Percentiles rank a stretch among this genome's conserved stretches.
Evolutionary conservation across 2,888 invertebrate species (phyloP).

Genomic region (Ditylenchus weischeri): DNA sequence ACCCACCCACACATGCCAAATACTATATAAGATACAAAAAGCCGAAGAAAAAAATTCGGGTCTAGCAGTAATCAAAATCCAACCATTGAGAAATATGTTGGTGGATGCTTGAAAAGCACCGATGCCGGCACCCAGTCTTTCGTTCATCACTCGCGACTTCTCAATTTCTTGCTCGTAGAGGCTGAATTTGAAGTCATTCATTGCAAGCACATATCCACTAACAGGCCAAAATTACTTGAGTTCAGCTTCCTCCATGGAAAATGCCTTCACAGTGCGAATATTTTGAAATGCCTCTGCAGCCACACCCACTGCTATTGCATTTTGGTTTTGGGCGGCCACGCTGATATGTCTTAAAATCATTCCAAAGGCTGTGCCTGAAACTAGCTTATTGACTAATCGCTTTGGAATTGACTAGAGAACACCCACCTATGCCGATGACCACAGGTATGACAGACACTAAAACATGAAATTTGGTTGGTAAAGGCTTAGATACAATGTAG

Average conservation of each 20-base stretch:
- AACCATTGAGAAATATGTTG: slow-evolving; percentile 65
- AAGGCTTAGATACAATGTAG: too few species aligned
- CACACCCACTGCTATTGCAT: slow-evolving; percentile 77
- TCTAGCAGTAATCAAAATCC: slow-evolving; percentile 10
- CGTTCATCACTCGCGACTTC: slow-evolving; percentile 71
- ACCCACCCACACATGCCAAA: too few species aligned
- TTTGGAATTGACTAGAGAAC: too few species aligned
- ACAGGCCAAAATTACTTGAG: slow-evolving; percentile 64
- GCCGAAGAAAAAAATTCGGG: too few species aligned
- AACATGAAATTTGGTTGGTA: slow-evolving; percentile 75
- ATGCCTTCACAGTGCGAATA: slow-evolving; percentile 86
- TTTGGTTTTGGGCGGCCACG: slow-evolving; percentile 48
- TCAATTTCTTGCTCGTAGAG: slow-evolving; percentile 71
- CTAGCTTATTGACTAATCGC: too few species aligned
- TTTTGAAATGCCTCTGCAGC: slow-evolving; percentile 90
- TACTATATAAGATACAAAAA: too few species aligned
- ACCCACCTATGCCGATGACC: too few species aligned
- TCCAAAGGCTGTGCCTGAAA: slow-evolving; percentile 75
- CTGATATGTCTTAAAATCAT: slow-evolving; percentile 65
- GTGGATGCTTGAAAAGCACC: slow-evolving; percentile 74
- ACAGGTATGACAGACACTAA: slow-evolving; percentile 69
- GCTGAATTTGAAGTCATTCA: slow-evolving; percentile 45
- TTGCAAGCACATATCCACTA: slow-evolving; percentile 10
- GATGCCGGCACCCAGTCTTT: slow-evolving; percentile 81
- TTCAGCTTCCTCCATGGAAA: slow-evolving; percentile 86